Base-by-base conservation (phyloP, 2,888 invertebrate genomes). In the Sericinus montela region DNA sequence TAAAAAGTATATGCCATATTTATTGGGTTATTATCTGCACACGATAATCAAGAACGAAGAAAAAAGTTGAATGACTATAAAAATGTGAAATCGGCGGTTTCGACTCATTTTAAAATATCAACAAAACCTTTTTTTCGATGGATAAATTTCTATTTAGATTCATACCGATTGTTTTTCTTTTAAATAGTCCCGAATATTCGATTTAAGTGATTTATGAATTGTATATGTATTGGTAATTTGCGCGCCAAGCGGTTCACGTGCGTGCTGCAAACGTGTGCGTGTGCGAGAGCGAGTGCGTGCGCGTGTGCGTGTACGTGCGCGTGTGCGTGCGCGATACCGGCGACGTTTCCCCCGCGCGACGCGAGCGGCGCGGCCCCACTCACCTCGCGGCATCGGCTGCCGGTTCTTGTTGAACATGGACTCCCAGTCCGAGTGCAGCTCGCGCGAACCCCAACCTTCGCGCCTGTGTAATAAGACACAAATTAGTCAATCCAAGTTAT, bases 391-490 rank as follows among this genome's bases (percentile, higher is more conserved):
- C 83, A 92, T 83, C 63, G 91, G 89, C 68, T 90, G 72, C 62
- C 85, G 83, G 49, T 75, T 62, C 73, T 88, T 90, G 71, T 89
- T 91, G 89, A 93, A 93, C 83, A 93, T 93, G 51, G 92, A 92
- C 68, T 94, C 94, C 81, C 93, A 92, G 69, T 94, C 94, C 41
- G 92, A 91, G 67, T 92, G 91, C 71, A 94, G 75, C 72, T 94
- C 94, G 63, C 94, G 91, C 56, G 94, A 92, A 34, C 90, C 85
- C 82, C 87, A 87, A 23, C 89, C 89, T 55, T 87, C 89, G 63
- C 89, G 87, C 62, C 89, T 87, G 75, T 34, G 7, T 41, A 19
- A 56, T 38, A 51, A 48, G 40, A 11, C 16, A 35, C 28, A 29
- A 16, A 6, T 35, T 44, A 7, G 25, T 37, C 8, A 25, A 25